phyloP scores from a whole-genome alignment of 2,888 invertebrate genomes.

The Spodoptera littoralis region DNA sequence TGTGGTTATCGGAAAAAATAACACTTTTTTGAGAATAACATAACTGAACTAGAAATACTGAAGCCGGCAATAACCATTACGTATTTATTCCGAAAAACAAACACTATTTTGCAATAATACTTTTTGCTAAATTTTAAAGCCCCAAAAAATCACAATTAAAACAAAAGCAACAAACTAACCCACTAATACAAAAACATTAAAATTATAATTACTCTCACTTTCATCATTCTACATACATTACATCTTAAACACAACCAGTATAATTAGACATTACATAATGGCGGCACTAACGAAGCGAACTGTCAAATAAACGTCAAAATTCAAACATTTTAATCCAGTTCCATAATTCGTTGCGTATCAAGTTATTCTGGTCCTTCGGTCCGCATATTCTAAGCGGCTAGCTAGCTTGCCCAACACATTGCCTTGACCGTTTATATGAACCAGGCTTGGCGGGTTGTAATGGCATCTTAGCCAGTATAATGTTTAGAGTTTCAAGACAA shows the following conservation, averaged over 20 bases:
- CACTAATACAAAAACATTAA: slow-evolving; percentile 7
- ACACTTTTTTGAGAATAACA: too few relatives aligned
- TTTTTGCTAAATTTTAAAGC: too few relatives aligned
- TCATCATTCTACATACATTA: slow-evolving; percentile 39
- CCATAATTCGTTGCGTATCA: slow-evolving; percentile 16
- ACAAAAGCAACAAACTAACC: slow-evolving; percentile 7
- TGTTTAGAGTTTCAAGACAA: slow-evolving; percentile 36
- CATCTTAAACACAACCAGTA: slow-evolving; percentile 18
- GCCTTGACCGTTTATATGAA: slow-evolving; percentile 53
- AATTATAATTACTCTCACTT: slow-evolving; percentile 48
- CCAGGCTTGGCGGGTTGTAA: slow-evolving; percentile 46
- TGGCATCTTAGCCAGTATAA: slow-evolving; percentile 41
- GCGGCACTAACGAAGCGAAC: slow-evolving; percentile 3
- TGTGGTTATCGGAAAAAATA: too few relatives aligned
- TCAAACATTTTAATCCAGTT: slow-evolving; percentile 12
- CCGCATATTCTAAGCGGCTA: slow-evolving; percentile 45
- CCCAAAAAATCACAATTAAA: not conserved
- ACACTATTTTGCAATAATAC: too few relatives aligned
- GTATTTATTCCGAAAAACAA: too few relatives aligned
- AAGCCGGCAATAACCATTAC: too few relatives aligned
- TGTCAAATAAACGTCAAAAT: slow-evolving; percentile 5
- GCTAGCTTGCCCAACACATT: slow-evolving; percentile 49
- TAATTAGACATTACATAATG: slow-evolving; percentile 10
- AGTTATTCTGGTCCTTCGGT: slow-evolving; percentile 18
- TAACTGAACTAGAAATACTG: too few relatives aligned